These are phyloP conservation scores for Drosophila bunnanda DNA, from an alignment of 2,888 invertebrate species.

Conservation along the genomic window DNA sequence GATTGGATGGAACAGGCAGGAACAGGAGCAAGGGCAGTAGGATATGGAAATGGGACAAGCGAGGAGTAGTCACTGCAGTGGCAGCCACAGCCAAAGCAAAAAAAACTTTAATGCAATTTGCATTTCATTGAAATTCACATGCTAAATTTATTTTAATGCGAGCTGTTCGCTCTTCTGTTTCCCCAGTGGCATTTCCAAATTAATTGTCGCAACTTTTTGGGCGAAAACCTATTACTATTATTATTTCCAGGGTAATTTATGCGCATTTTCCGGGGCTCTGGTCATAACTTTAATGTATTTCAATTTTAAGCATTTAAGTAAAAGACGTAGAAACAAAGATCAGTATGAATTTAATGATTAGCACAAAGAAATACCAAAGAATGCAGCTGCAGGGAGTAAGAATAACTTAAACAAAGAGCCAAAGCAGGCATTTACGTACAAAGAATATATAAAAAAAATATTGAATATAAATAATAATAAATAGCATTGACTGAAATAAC, in stretches of 20 bases:
- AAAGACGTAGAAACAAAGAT: not conserved
- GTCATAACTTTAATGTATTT: not conserved
- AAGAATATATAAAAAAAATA: not conserved
- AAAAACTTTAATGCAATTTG: constrained; percentile 65
- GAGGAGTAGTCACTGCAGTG: constrained; percentile 11
- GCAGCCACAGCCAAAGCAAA: constrained; percentile 18
- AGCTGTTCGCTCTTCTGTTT: constrained; percentile 14
- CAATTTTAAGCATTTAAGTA: not conserved
- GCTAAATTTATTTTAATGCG: constrained; percentile 43
- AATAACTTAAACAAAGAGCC: constrained; percentile 1
- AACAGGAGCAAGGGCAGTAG: constrained; percentile 10
- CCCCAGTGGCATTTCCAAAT: constrained; percentile 21
- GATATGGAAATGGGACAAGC: constrained; percentile 7
- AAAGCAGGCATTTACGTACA: not conserved
- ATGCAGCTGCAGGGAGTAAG: not conserved
- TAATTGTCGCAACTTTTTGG: constrained; percentile 31
- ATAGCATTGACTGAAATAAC: not conserved
- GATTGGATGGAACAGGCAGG: not conserved
- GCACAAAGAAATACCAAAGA: constrained; percentile 12
- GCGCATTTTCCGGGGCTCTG: constrained; percentile 11
- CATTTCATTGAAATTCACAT: constrained; percentile 65
- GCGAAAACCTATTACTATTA: constrained; percentile 23
- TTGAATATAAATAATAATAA: not conserved
- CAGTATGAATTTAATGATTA: not conserved
- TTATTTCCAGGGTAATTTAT: constrained; percentile 47